Evolutionary conservation across 2,113 vertebrate genomes (phyloP).

Genomic region (Myiozetetes cayanensis): DNA sequence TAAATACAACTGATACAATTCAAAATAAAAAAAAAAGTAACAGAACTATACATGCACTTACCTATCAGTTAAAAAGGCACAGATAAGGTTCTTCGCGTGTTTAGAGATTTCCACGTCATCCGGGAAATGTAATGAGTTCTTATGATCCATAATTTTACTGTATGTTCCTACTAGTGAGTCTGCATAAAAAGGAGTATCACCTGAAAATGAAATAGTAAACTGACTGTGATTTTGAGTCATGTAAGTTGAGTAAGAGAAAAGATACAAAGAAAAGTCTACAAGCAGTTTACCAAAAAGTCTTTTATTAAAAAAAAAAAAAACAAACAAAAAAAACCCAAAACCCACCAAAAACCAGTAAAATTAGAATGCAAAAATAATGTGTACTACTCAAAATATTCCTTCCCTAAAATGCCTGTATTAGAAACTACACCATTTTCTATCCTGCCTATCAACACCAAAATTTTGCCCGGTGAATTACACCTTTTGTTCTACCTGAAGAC

Average conservation of each 20-base stretch:
- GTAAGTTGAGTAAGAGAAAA: background rate
- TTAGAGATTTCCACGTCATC: constrained; percentile 98
- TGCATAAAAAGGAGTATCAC: constrained; percentile 97
- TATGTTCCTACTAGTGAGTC: constrained; percentile 98
- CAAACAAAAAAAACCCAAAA: background rate
- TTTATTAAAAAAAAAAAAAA: background rate
- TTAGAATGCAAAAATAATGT: background rate
- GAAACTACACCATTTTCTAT: background rate
- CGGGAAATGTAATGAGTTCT: constrained; percentile 95
- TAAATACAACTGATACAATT: background rate
- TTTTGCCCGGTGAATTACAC: background rate
- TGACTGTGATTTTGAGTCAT: background rate
- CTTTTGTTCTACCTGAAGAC: background rate
- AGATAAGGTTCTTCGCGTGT: constrained; percentile 96
- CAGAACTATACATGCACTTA: constrained; percentile 49
- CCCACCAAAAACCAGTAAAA: background rate
- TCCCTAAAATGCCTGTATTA: background rate
- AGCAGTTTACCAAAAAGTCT: background rate
- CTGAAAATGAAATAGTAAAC: constrained; percentile 71
- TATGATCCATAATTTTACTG: constrained; percentile 99
- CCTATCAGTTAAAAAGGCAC: constrained; percentile 97
- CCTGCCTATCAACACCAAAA: background rate
- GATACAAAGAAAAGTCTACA: background rate
- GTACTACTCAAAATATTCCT: background rate
- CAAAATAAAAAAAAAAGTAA: background rate